phyloP scores from a whole-genome alignment of 2,113 vertebrate species.

The Orycteropus afer region DNA sequence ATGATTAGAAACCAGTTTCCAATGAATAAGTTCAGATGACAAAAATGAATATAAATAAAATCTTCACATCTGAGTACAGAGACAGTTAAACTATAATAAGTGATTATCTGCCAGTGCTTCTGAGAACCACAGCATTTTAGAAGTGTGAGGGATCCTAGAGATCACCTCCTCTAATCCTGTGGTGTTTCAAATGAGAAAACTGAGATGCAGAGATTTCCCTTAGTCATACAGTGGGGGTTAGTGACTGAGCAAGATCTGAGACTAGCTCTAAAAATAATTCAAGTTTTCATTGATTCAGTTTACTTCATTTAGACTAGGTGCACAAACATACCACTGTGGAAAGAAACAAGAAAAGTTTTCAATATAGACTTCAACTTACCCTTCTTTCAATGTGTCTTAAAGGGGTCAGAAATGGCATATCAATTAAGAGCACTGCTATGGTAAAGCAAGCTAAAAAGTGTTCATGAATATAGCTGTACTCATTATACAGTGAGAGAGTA shows the following conservation, averaged over 20 bases:
- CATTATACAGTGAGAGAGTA: not conserved
- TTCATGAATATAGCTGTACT: not conserved
- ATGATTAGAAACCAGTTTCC: slow-evolving; percentile 16
- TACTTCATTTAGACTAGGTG: not conserved
- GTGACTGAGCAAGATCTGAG: not conserved
- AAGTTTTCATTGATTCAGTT: slow-evolving; percentile 21
- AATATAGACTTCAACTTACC: not conserved
- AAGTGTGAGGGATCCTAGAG: not conserved
- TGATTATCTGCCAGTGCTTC: not conserved
- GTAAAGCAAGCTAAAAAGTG: not conserved
- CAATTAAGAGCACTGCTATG: not conserved
- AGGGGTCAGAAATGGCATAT: not conserved
- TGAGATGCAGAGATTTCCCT: not conserved
- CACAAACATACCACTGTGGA: not conserved
- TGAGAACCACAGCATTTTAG: not conserved
- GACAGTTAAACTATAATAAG: not conserved
- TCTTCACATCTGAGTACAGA: not conserved
- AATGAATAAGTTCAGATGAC: not conserved
- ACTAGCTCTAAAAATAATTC: not conserved
- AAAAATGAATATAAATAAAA: not conserved
- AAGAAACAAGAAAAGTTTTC: slow-evolving; percentile 32
- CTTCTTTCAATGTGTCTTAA: not conserved
- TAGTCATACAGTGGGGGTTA: not conserved
- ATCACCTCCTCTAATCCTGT: not conserved
- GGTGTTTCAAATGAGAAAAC: slow-evolving; percentile 31